These are phyloP conservation scores for Strigops habroptila DNA, from an alignment of 2,113 vertebrate genomes.

Conservation along the genomic window DNA sequence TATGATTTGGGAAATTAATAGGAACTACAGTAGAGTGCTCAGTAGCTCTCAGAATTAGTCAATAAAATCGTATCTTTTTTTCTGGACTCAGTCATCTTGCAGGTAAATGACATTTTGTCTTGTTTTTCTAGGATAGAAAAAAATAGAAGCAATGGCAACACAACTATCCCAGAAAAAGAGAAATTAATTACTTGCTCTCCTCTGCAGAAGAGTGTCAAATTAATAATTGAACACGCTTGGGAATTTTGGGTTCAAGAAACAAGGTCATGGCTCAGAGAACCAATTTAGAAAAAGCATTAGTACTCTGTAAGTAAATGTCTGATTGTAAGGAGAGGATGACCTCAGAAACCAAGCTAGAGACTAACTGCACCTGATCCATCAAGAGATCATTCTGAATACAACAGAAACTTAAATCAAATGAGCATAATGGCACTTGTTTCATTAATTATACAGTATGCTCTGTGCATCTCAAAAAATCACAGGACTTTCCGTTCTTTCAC, in stretches of 20 bases:
- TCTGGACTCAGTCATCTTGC: neutral
- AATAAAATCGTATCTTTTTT: neutral
- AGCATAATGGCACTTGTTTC: neutral
- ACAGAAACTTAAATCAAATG: neutral
- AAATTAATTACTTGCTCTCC: neutral
- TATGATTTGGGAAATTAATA: neutral
- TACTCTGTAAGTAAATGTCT: neutral
- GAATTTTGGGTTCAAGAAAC: neutral
- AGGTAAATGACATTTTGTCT: neutral
- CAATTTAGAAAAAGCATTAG: neutral
- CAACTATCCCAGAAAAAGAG: neutral
- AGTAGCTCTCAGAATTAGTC: neutral
- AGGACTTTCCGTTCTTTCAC: neutral
- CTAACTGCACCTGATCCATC: neutral
- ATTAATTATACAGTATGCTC: neutral
- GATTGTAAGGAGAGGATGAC: neutral
- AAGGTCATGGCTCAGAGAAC: neutral
- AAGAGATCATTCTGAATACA: neutral
- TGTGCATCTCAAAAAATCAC: neutral
- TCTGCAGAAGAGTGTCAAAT: neutral
- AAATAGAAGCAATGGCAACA: neutral
- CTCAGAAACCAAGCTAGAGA: conserved; percentile 2
- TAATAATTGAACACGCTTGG: neutral
- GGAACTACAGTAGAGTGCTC: neutral
- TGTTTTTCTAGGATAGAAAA: neutral